Conservation (phyloP, 2,797 vertebrate genomes). For the Masticophis lateralis region DNA sequence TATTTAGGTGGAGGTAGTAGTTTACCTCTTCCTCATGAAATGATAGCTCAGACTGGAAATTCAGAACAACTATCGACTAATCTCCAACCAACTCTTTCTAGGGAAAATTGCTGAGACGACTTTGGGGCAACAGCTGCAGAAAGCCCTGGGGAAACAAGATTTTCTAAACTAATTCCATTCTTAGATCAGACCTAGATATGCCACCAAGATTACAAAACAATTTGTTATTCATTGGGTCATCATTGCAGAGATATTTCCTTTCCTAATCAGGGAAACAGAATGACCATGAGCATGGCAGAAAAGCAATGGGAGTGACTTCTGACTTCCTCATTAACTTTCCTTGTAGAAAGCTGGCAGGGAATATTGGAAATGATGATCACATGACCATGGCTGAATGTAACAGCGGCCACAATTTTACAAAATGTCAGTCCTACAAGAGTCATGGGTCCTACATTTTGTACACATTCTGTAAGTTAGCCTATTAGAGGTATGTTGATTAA, state of each 20-base stretch:
- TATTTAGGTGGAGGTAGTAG: background rate
- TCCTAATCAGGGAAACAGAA: background rate
- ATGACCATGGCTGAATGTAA: background rate
- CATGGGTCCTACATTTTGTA: background rate
- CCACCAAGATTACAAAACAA: background rate
- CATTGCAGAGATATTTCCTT: background rate
- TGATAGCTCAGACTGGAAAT: background rate
- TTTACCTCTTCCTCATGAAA: background rate
- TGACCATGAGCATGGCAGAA: background rate
- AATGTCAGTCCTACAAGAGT: background rate
- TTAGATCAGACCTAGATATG: background rate
- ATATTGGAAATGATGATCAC: background rate
- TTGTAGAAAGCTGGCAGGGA: background rate
- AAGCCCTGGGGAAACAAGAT: background rate
- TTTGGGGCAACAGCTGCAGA: background rate
- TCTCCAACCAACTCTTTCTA: background rate
- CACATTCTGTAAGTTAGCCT: background rate
- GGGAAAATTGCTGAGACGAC: background rate
- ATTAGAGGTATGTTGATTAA: background rate
- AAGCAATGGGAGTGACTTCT: background rate
- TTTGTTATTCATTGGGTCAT: background rate
- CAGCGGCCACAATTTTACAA: background rate
- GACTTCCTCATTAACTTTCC: background rate
- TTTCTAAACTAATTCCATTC: background rate
- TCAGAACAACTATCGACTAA: background rate